A percentile compares a stretch with the other conserved stretches of the same genome.
phyloP scores from a whole-genome alignment of 1,140 invertebrate genomes.

The Orius insidiosus region DNA sequence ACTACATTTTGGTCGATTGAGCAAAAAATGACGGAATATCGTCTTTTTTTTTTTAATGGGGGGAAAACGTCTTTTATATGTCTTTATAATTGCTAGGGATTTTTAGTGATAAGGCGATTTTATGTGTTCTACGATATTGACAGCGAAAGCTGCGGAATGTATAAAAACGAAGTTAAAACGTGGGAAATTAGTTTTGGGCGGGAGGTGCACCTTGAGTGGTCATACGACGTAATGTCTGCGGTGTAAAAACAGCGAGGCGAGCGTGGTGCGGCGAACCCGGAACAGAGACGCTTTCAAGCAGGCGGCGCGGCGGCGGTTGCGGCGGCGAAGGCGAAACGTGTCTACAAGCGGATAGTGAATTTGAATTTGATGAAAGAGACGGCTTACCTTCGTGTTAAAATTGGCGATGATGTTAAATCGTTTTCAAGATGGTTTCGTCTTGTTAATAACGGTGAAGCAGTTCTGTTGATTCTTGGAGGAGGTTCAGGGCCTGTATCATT shows the following conservation, averaged over 20 bases:
- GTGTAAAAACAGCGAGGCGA: constrained; percentile 46
- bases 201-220: too few relatives aligned
- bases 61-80: too few relatives aligned
- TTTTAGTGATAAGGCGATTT: too few relatives aligned
- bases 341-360: constrained; percentile 23
- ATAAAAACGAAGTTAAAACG: too few relatives aligned
- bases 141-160: too few relatives aligned
- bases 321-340: constrained; percentile 48
- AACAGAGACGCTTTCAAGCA: constrained; percentile 46
- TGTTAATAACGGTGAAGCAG: constrained; percentile 13
- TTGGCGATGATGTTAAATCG: constrained; percentile 21
- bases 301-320: constrained; percentile 36
- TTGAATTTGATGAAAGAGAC: constrained; percentile 26
- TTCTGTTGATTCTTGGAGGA: constrained; percentile 16
- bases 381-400: constrained; percentile 27
- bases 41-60: too few relatives aligned
- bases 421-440: constrained; percentile 32
- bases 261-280: constrained; percentile 49
- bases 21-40: too few relatives aligned
- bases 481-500: constrained; percentile 22
- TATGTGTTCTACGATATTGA: too few relatives aligned
- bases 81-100: too few relatives aligned
- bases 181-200: too few relatives aligned
- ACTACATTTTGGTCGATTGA: too few relatives aligned
- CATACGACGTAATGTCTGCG: constrained; percentile 38